phyloP scores from a whole-genome alignment of 2,797 vertebrate genomes.

The Hippoglossus hippoglossus region DNA sequence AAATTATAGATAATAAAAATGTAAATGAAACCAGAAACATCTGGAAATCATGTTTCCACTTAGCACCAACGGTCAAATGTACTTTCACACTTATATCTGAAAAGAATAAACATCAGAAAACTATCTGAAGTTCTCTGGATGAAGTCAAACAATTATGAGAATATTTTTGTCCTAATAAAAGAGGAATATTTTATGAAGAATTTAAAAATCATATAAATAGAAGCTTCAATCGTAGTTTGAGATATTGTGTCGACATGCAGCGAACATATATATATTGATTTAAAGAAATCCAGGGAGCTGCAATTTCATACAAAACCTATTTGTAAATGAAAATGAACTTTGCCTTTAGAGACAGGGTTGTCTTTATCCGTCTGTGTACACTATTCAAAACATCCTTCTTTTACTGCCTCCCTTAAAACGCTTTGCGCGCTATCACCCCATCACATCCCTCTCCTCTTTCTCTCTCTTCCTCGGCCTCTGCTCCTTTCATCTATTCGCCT shows the following conservation, averaged over 20 bases:
- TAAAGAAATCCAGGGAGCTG: background rate
- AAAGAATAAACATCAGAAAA: background rate
- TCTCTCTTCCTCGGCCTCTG: constrained; percentile 35
- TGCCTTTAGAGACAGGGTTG: background rate
- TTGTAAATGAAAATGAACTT: background rate
- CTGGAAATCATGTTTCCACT: background rate
- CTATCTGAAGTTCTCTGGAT: background rate
- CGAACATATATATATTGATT: background rate
- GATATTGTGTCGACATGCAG: background rate
- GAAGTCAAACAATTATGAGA: background rate
- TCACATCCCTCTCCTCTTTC: too few relatives aligned
- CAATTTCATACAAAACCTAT: background rate
- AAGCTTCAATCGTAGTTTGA: background rate
- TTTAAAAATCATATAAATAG: background rate
- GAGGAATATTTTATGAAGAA: background rate
- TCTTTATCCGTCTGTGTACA: constrained; percentile 4
- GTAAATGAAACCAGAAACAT: background rate
- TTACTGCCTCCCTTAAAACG: constrained; percentile 34
- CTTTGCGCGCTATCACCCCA: constrained; percentile 42
- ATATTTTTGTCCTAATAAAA: background rate
- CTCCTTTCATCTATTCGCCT: constrained; percentile 56
- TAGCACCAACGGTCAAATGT: background rate
- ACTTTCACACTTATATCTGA: background rate
- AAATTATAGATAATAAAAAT: background rate
- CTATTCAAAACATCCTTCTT: constrained; percentile 41